Evolutionary conservation across 2,113 vertebrate species (phyloP), one percentile per base, ranked within the genome.

Genomic region (Hemicordylus capensis): DNA sequence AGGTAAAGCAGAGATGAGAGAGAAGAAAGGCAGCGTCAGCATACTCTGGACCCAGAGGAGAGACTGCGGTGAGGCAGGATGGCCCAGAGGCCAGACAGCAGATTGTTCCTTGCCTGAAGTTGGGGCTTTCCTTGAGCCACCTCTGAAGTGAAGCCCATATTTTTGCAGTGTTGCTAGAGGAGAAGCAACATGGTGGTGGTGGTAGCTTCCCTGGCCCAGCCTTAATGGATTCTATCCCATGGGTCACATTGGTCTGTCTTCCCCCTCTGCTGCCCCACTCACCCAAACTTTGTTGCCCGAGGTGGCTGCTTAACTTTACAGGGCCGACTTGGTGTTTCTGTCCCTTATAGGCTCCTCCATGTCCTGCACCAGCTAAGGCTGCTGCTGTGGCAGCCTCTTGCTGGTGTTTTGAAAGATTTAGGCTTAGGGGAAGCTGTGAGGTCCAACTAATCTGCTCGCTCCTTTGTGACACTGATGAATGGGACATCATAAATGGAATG

Each of bases 381-480:
- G 56, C 69, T 15, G 58, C 54, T 58, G 72, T n/a, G 12, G 0
- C 73, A 20, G 46, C 82, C 51, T 59, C 51, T n/a, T n/a, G 34
- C 66, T 6, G 24, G 4, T n/a, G 20, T 37, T 19, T 59, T 14
- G 46, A 78, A 66, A 63, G 61, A 58, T 44, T 46, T 9, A 58
- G 54, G 66, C 76, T 79, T 73, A 61, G 42, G 42, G 69, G 54
- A 78, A 61, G 83, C 83, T 59, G 64, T 46, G 51, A 72, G 64
- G 84, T 85, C 66, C 66, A n/a, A 24, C 39, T 79, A 79, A 85
- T 72, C 84, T n/a, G 54, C 56, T 46, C 22, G 24, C 54, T 85
- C 67, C 76, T 85, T 80, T 48, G 54, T 78, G 76, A 80, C 76
- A 63, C 84, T 85, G 84, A 85, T 48, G n/a, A 61, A 85, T 79